A percentile compares a stretch with the other conserved stretches of the same genome.
Evolutionary conservation across 2,797 vertebrate genomes (phyloP).

Genomic region (Chelon auratus): DNA sequence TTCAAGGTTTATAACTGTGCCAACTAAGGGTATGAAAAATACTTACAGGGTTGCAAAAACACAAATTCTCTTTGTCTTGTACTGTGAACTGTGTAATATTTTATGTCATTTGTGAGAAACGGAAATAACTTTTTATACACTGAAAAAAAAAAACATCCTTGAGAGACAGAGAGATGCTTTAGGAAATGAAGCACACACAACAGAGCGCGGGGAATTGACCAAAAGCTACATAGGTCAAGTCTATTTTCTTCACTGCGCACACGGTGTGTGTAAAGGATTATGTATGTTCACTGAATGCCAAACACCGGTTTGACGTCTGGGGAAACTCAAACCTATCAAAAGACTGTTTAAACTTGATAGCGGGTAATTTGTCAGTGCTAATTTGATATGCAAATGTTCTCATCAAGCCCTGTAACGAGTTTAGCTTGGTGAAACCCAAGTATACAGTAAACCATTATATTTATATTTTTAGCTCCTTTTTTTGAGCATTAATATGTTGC

Average conservation of each 20-base stretch:
- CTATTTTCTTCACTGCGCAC: constrained; percentile 26
- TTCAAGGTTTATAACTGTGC: background rate
- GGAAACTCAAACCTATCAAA: constrained; percentile 27
- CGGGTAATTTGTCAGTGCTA: constrained; percentile 48
- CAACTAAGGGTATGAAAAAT: background rate
- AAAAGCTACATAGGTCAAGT: constrained; percentile 9
- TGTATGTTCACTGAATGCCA: constrained; percentile 28
- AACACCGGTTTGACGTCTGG: constrained; percentile 24
- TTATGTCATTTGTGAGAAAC: background rate
- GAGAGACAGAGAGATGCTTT: background rate
- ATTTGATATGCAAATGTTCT: constrained; percentile 44
- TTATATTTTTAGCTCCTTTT: background rate
- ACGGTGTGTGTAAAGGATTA: constrained; percentile 1
- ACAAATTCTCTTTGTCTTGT: background rate
- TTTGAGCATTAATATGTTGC: background rate
- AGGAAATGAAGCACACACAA: background rate
- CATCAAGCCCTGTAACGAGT: constrained; percentile 34
- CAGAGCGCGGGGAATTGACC: constrained; percentile 1
- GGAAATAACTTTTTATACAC: background rate
- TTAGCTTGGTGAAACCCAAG: constrained; percentile 30
- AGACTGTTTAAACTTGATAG: constrained; percentile 48
- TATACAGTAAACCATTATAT: constrained; percentile 9
- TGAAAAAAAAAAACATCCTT: background rate
- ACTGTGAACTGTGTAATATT: background rate
- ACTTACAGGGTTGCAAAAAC: constrained; percentile 3